Percentiles rank a stretch among this genome's conserved stretches.
Conservation (phyloP, 2,113 vertebrate genomes). For the Peromyscus leucopus region DNA sequence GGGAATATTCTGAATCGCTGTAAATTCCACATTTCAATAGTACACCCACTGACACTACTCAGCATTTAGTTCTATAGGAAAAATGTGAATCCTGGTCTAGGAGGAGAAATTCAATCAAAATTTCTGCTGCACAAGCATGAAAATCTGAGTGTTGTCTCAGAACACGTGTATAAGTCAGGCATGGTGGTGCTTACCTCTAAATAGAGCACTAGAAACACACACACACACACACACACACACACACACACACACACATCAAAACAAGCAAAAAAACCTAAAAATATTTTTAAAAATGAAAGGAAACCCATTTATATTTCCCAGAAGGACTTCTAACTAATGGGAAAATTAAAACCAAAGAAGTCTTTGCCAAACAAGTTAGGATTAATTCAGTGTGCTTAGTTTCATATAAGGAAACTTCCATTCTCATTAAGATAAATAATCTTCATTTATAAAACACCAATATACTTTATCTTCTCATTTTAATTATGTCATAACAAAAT, state of each 20-base stretch:
- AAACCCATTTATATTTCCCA: conserved; percentile 12
- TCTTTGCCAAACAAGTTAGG: not conserved
- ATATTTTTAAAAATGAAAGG: not conserved
- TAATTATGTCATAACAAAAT: conserved; percentile 48
- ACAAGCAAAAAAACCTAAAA: not conserved
- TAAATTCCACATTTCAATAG: not conserved
- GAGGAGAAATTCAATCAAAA: not conserved
- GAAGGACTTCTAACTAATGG: not conserved
- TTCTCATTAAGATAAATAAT: not conserved
- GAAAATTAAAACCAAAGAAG: not conserved
- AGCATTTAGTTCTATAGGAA: not conserved
- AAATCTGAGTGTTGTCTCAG: not conserved
- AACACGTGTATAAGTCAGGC: too few relatives aligned
- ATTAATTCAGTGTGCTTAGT: not conserved
- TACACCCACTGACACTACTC: not conserved
- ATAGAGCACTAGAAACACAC: not conserved
- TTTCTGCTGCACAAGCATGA: not conserved
- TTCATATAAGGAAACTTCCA: not conserved
- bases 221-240: not conserved
- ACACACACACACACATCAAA: not conserved
- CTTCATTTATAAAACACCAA: conserved; percentile 16
- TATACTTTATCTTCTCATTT: conserved; percentile 3
- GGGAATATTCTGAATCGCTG: not conserved
- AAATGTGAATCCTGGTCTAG: not conserved
- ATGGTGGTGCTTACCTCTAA: not conserved